A percentile compares a stretch with the other conserved stretches of the same genome.
phyloP scores from a whole-genome alignment of 2,113 vertebrate species.

The Malurus elegans region DNA sequence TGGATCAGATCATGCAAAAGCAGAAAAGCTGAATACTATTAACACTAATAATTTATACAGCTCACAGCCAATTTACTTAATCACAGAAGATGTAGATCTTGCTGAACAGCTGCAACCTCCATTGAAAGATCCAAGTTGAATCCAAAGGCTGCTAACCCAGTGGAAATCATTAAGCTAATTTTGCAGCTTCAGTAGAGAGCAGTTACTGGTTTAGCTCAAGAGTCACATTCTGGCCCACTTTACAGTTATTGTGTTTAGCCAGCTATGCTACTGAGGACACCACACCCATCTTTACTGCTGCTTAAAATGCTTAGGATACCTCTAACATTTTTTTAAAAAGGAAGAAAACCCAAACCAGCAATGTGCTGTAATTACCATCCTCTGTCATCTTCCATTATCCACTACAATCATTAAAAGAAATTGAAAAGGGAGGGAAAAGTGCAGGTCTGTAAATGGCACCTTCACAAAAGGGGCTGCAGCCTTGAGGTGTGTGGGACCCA shows the following conservation, averaged over 20 bases:
- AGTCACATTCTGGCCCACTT: neutral
- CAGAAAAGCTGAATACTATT: neutral
- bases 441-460: neutral
- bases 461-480: neutral
- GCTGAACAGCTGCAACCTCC: neutral
- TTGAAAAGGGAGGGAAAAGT: neutral
- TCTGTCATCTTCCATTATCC: neutral
- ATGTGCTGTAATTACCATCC: neutral
- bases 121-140: neutral
- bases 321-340: neutral
- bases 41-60: neutral
- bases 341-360: neutral
- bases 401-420: neutral
- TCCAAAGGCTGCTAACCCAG: neutral
- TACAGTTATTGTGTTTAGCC: neutral
- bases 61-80: neutral
- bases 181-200: neutral
- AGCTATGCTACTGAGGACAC: neutral
- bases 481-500: fast-evolving
- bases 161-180: neutral
- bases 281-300: slow-evolving; percentile 15
- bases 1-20: neutral
- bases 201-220: neutral
- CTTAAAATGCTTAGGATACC: slow-evolving; percentile 31
- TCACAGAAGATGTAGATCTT: neutral